Base-by-base conservation (phyloP, 2,113 vertebrate species). In the Ammodytes marinus region DNA sequence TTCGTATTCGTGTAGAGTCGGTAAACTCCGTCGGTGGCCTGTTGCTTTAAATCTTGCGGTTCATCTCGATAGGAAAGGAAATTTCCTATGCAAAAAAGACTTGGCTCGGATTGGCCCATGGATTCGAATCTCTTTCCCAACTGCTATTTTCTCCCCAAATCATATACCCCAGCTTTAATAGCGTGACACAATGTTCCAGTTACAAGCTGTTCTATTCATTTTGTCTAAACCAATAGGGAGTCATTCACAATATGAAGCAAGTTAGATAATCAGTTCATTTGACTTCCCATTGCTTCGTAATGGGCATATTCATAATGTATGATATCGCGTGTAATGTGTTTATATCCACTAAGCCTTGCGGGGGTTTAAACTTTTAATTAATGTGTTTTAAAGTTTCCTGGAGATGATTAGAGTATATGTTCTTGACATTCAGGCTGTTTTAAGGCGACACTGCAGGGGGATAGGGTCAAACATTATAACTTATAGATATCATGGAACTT, bases 251-350 rank as follows among this genome's bases (percentile, higher is more conserved):
- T 74, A 77, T 66, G 81, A 87, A 85, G 80, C 58, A 43, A 80
- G 81, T 72, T 60, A 81, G 82, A 88, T 92, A 92, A 93, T 92
- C 82, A 74, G 52, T 89, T 66, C 75, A 71, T 80, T 89, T 78
- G 75, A 69, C 82, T 87, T 82, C 70, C 78, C 72, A 74, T 65
- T 84, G 83, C 85, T 89, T 80, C 14, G 43, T 86, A 88, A 88
- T 87, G 42, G 81, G 73, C 74, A 82, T 82, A 74, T 92, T 91
- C 72, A 87, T 91, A 85, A 90, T 90, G 74, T 54, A 89, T 87
- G 69, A 78, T 85, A 68, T 74, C 67, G 58, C 1, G 13, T 74
- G 70, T 67, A 86, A 84, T 79, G 75, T 89, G 79, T 90, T 92
- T 91, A 87, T 88, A 77, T 86, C 79, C 82, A 78, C 89, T 89